A percentile compares a stretch with the other conserved stretches of the same genome.
Conservation (phyloP, 2,113 vertebrate genomes). For the Xiphorhynchus elegans region DNA sequence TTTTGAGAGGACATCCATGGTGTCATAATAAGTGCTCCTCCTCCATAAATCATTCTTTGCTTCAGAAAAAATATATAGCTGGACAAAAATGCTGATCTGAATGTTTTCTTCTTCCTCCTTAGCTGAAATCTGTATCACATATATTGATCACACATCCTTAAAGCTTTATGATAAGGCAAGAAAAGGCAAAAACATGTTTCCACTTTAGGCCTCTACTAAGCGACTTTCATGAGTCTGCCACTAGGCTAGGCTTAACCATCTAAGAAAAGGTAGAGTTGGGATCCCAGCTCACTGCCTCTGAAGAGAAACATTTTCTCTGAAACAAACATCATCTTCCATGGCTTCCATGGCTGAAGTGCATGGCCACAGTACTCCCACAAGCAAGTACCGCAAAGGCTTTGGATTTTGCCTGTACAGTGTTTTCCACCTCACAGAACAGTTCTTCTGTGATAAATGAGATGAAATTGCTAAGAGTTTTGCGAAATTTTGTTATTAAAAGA, state of each 20-base stretch:
- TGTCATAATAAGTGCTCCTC: background rate
- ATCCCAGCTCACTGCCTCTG: background rate
- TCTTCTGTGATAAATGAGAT: background rate
- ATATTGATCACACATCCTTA: background rate
- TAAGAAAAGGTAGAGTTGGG: background rate
- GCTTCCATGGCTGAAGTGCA: no score
- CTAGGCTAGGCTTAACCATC: background rate
- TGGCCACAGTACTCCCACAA: background rate
- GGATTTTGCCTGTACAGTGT: accelerated
- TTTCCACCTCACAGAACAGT: background rate
- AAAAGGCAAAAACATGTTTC: background rate
- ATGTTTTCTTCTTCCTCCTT: background rate
- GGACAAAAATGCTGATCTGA: background rate
- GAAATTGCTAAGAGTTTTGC: background rate
- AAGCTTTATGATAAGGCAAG: background rate
- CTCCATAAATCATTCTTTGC: background rate
- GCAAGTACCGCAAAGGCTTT: background rate
- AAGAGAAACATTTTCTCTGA: background rate
- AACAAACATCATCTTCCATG: background rate
- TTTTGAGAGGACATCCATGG: background rate
- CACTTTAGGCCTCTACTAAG: background rate
- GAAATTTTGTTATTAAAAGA: background rate
- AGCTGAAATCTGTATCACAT: background rate
- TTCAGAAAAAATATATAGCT: background rate
- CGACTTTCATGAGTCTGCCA: background rate